Evolutionary conservation across 1,140 invertebrate genomes (phyloP), one percentile per base, ranked within the genome.

Genomic region (Diachasmimorpha longicaudata): DNA sequence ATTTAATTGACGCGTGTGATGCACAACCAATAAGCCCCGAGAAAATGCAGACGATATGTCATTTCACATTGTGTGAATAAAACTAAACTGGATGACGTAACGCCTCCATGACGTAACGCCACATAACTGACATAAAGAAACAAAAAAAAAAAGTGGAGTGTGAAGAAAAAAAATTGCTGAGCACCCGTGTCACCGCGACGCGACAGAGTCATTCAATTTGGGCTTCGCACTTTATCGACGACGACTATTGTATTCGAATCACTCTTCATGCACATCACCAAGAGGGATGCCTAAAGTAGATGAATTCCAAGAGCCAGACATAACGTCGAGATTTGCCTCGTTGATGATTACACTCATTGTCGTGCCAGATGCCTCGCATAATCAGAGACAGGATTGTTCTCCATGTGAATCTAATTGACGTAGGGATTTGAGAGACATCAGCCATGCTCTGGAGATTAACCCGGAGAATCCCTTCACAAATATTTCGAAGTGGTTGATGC

Each of bases 111-210:
- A 63, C 48, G 36, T 55, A 39, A 63, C 37, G 31, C 9, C 36
- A 39, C 42, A 71, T 52, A 39, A 42, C 23, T 3, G 31, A 21
- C 52, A 42, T n/a, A 42, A 66, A 55, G 37, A 63, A 23, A 48
- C 25, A 21, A 25, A 58, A 9, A 66, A 58, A 39, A 58, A 58
- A 36, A 13, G 58, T 0, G 25, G 23, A 25, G 16, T 14, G 19
- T 37, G 36, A 16, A 55, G n/a, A n/a, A 55, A 75, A 48, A 75
- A 70, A 55, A 75, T 70, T 75, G 70, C 23, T 37, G 21, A 25
- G 63, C 21, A 11, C 37, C 31, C 2, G 31, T 36, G 67, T 36
- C 37, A 36, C 66, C 69, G 74, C 68, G 58, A 55, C 69, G 39
- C 4, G 39, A 19, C 58, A 63, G 4, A 58, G 52, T 63, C 58